Base-by-base conservation (phyloP, 2,113 vertebrate genomes). In the Poeciliopsis turrubarensis region DNA sequence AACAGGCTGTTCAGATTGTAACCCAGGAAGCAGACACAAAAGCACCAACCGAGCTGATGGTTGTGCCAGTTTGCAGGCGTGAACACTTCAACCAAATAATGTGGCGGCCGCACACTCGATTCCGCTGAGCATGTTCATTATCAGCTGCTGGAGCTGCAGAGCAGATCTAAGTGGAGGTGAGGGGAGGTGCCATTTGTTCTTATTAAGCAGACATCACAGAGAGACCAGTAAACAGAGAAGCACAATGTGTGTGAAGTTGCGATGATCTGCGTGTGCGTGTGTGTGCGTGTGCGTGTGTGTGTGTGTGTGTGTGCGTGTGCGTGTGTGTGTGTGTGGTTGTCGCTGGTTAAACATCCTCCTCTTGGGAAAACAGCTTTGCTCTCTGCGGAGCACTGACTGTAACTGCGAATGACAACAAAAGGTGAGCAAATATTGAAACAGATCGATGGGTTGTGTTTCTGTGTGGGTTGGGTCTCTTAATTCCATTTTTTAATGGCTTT, bases 1-100 rank as follows among this genome's bases (percentile, higher is more conserved):
- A 71, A 89, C 77, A 77, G 65, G 72, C 62, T 88, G 78, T 86
- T 91, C 84, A 78, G 84, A 86, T 79, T 75, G 81, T 83, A 69
- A 85, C 86, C 81, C 77, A 89, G 81, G 84, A 82, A 70, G 85
- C 83, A 68, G 27, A 80, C 60, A 73, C 77, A 87, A 73, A 86
- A 11, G 41, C 32, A 75, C 60, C 29, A 51, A 68, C 70, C 72
- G 71, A 51, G 65, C 39, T 63, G 79, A 81, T 79, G 70, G 57
- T 37, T 12, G 65, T 65, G 70, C 83, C 85, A 84, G 77, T 39
- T 13, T 39, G 75, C 65, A 69, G 61, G 68, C 78, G 73, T 1
- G 51, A 57, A 65, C 77, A 73, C 79, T 89, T 80, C 57, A 82
- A 73, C 73, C 60, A 65, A 79, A 77, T 31, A 0, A 73, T 70